A percentile compares a stretch with the other conserved stretches of the same genome.
Conservation (phyloP, 1,140 invertebrate genomes). For the Zaprionus capensis region DNA sequence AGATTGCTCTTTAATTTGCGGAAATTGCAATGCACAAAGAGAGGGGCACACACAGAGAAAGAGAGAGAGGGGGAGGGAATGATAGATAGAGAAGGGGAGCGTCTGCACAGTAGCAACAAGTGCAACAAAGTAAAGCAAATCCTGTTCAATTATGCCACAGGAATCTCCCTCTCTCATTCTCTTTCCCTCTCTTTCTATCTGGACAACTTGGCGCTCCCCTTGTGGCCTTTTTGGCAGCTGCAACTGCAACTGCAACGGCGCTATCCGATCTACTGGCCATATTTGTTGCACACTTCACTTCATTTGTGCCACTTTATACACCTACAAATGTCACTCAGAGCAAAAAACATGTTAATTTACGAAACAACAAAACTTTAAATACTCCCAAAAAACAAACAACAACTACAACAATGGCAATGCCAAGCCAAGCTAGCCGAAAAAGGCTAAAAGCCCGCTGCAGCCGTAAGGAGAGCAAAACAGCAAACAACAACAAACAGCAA, state of each 20-base stretch:
- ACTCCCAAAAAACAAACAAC: conserved; percentile 30
- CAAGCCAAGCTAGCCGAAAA: conserved; percentile 52
- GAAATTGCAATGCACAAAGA: conserved; percentile 58
- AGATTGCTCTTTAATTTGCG: conserved; percentile 79
- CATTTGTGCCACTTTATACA: conserved; percentile 82
- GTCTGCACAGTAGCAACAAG: conserved; percentile 1
- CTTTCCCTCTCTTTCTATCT: background rate
- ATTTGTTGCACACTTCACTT: conserved; percentile 83
- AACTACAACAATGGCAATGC: conserved; percentile 22
- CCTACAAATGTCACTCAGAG: conserved; percentile 81
- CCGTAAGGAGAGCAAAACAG: conserved; percentile 1
- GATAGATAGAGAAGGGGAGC: background rate
- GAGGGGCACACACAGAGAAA: background rate
- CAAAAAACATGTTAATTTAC: conserved; percentile 83
- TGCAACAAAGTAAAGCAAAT: background rate
- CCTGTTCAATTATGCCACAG: conserved; percentile 2
- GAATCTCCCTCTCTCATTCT: background rate
- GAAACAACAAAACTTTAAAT: conserved; percentile 55
- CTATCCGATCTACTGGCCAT: conserved; percentile 62
- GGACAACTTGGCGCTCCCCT: background rate
- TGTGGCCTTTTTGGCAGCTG: conserved; percentile 1
- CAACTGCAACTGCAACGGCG: conserved; percentile 11
- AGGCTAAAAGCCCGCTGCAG: conserved; percentile 45
- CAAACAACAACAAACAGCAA: too few species aligned
- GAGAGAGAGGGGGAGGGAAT: background rate